Base-by-base conservation (phyloP, 2,888 invertebrate species). In the Anaspis maculata region DNA sequence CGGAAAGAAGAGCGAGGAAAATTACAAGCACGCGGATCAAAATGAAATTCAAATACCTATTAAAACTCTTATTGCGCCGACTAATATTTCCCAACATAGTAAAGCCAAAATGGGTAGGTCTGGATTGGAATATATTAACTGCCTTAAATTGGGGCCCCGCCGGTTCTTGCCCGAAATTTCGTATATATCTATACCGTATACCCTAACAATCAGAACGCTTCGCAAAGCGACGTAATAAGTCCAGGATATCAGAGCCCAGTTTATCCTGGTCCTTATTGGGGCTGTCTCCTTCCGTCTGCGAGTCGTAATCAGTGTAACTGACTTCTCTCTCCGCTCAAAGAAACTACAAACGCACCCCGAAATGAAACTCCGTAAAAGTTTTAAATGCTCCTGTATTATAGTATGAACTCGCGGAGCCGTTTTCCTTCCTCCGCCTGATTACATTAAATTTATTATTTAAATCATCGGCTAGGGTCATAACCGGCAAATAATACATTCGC, bases 1-100 rank as follows among this genome's bases (percentile, higher is more conserved):
- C 44, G 26, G 33, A 51, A 51, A 51, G 54, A 49, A 50, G 52
- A 45, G 45, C 46, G 48, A 50, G 49, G 56, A 54, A 54, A 57
- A 55, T 57, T 57, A 57, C 52, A 48, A 52, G 46, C 48, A 48
- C 42, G 43, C 46, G 45, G 44, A 49, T 46, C 45, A 48, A 48
- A 54, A 52, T 50, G 52, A 52, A 51, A 57, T 52, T 55, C 54
- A 54, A 57, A 57, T 54, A 49, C 49, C 48, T 52, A 53, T 52
- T 54, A 54, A 52, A 53, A 49, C 44, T 48, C 41, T 42, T 36
- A 49, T 42, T 44, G 44, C 39, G 27, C 39, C 41, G 39, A 35
- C 39, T 40, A 43, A 49, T 51, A 49, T 49, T 49, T 48, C 39
- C 42, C 32, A 44, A 42, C 46, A 44, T 38, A 39, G n/a, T n/a